phyloP scores from a whole-genome alignment of 2,113 vertebrate species.

The Spheniscus mendiculus region DNA sequence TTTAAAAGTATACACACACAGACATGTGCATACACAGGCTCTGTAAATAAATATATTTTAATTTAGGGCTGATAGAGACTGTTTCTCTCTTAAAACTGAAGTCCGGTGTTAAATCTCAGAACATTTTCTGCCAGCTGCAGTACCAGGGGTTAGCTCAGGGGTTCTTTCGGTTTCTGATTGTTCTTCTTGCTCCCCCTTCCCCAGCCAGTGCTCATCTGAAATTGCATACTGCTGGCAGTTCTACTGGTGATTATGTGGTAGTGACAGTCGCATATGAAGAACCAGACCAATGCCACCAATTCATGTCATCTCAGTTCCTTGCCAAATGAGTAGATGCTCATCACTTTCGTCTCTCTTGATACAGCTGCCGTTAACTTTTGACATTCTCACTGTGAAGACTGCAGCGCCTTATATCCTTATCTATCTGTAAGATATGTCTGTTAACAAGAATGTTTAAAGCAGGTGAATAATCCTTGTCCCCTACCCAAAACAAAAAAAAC shows the following conservation, averaged over 20 bases:
- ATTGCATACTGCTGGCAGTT: not conserved
- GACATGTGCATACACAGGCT: not conserved
- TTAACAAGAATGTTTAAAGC: not conserved
- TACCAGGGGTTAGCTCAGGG: not conserved
- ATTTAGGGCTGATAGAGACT: not conserved
- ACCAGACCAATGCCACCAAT: not conserved
- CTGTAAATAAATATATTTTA: not conserved
- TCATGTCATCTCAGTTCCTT: not conserved
- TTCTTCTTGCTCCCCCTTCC: not conserved
- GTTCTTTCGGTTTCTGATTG: not conserved
- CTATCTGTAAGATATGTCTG: not conserved
- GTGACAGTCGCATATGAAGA: not conserved
- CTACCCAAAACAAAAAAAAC: not conserved
- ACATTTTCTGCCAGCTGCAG: not conserved
- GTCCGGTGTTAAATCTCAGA: not conserved
- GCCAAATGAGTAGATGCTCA: not conserved
- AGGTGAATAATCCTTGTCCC: not conserved
- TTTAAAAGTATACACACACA: not conserved
- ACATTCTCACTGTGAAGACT: not conserved
- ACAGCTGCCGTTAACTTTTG: not conserved
- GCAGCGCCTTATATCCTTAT: not conserved
- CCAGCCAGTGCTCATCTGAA: not conserved
- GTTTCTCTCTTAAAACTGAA: not conserved
- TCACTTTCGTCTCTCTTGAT: not conserved
- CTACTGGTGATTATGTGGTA: not conserved